Evolutionary conservation across 1,140 invertebrate genomes (phyloP), one percentile per base, ranked within the genome.

Genomic region (Drosophila aff.): DNA sequence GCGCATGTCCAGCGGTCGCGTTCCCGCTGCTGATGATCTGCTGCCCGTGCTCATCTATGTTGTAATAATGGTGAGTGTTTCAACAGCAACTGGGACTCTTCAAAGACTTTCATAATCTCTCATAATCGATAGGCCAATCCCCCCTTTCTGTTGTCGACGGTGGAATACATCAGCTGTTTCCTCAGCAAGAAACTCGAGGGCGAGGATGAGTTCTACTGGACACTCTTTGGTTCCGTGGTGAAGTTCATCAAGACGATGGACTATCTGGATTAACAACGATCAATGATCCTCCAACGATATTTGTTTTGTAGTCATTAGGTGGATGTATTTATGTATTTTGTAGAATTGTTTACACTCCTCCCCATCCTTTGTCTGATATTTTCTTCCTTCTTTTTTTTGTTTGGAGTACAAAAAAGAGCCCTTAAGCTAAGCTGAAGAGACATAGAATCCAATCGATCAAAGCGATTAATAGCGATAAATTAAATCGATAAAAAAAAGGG

Each of bases 151-250:
- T 94, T 99, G n/a, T 99, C 98, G 1, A 99, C 98, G 4, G 96
- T 99, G 79, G 98, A 99, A 93, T 99, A 99, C 92, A 98, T 99
- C 49, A 97, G 97, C 89, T 98, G 97, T 86, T 98, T 99, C 92
- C 98, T 97, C 85, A 96, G 96, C 38, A 95, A 96, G 75, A 95
- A 96, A 68, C 94, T 99, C 16, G 94, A 95, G 76, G 98, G 99
- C 40, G 98, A 99, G 93, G 97, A 99, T 92, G 96, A 97, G 91
- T 99, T 99, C 93, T 99, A 98, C 96, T 99, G 99, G 99, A 99
- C 98, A 44, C 98, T 99, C 93, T 99, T 99, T 93, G 97, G 97
- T 79, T 97, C 98, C 0, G 98, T 98, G 11, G 97, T 99, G 38
- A 98, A 99, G 93, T 99, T 99, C 94, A 99, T 99, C 82, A 99